These are phyloP conservation scores for Acutogordius australiensis DNA, from an alignment of 2,888 invertebrate genomes.

Conservation along the genomic window DNA sequence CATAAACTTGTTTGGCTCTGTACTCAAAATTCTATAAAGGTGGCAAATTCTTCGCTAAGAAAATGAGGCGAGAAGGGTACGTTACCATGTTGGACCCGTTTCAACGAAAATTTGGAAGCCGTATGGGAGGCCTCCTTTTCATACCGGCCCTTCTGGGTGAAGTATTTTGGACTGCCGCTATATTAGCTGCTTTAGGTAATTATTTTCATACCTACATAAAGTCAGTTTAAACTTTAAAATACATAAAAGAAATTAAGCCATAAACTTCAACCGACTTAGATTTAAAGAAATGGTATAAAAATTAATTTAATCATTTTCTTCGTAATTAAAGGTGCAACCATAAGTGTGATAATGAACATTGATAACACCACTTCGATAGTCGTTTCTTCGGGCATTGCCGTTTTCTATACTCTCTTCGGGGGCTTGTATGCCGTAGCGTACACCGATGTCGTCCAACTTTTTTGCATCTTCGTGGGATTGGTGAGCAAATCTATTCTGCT, in stretches of 20 bases:
- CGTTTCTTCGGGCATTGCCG: slow-evolving; percentile 72
- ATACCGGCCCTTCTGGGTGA: slow-evolving; percentile 84
- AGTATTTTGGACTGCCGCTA: slow-evolving; percentile 95
- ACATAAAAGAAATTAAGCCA: too few relatives aligned
- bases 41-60: slow-evolving; percentile 84
- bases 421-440: slow-evolving; percentile 92
- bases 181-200: slow-evolving; percentile 63
- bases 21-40: slow-evolving; percentile 30
- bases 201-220: neutral
- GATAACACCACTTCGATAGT: slow-evolving; percentile 68
- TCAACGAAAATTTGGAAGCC: slow-evolving; percentile 73
- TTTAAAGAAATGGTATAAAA: too few relatives aligned
- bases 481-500: slow-evolving; percentile 24
- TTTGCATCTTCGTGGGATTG: slow-evolving; percentile 83
- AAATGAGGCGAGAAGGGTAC: slow-evolving; percentile 85
- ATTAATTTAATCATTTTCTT: too few relatives aligned
- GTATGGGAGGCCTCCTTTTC: slow-evolving; percentile 84
- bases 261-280: too few relatives aligned
- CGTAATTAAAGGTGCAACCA: slow-evolving; percentile 52
- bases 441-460: slow-evolving; percentile 85
- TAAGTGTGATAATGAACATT: slow-evolving; percentile 84
- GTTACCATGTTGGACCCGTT: slow-evolving; percentile 94
- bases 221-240: neutral
- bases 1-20: too few relatives aligned
- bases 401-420: slow-evolving; percentile 84